Base-by-base conservation (phyloP, 2,797 vertebrate genomes). In the Sebastes wilsoni region DNA sequence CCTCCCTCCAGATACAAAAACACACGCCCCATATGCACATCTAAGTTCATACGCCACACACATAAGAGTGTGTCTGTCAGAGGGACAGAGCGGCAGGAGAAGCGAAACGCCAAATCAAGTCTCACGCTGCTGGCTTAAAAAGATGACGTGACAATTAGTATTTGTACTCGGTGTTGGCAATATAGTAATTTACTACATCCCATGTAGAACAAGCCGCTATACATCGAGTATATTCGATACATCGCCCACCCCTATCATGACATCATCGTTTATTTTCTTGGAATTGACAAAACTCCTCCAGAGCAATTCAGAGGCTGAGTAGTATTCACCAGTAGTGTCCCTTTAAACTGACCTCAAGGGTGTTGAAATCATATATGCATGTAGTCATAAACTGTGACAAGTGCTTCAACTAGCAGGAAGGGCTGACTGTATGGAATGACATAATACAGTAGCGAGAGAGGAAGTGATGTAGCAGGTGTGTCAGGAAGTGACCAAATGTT, bases 401-500 rank as follows among this genome's bases (percentile, higher is more conserved):
- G 13, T 38, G 27, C 32, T 68, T 81, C 2, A 81, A 23, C 34
- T 14, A 36, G 56, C 62, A 89, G 83, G 75, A 88, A 87, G 72
- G 54, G 49, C 52, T 42, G 77, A 81, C 38, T 79, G 76, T 66
- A 82, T 83, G 42, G 58, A 82, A 84, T 93, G 91, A 94, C 87
- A 87, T 93, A 87, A 91, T 89, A 84, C 88, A 87, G 84, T 86
- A 92, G 89, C 75, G 5, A 8, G 25, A 59, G 67, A 85, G 88
- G 88, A 91, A 91, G 87, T 92, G 87, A 94, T 87, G 91, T 65
- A 77, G 81, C 76, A 80, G 89, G 91, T 60, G 79, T 87, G 87
- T 66, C 82, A 90, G 92, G 93, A 95, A 94, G 94, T 94, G 86
- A 96, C 91, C 95, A 93, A 93, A 94, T 25, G 56, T 79, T 90